Conservation (phyloP, 1,140 invertebrate genomes). For the Ips typographus region DNA sequence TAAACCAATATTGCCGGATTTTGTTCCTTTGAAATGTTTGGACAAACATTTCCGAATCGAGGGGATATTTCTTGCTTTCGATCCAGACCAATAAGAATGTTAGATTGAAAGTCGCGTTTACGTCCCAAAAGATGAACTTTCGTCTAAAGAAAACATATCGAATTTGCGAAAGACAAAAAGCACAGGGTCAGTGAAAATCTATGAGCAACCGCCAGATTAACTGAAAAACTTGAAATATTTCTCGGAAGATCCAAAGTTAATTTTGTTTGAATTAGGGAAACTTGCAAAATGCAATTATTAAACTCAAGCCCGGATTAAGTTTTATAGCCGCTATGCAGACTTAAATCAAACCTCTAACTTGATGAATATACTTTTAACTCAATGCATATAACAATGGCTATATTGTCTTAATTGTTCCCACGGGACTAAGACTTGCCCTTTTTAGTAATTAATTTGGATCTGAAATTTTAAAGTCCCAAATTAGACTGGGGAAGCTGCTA, state of each 20-base stretch:
- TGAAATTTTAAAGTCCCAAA: conserved; percentile 18
- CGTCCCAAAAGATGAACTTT: background rate
- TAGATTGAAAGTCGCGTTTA: conserved; percentile 1
- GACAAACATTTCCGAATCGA: conserved; percentile 6
- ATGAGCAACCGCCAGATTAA: background rate
- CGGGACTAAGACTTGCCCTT: background rate
- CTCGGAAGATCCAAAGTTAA: background rate
- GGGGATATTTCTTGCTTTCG: conserved; percentile 3
- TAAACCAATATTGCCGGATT: conserved; percentile 22
- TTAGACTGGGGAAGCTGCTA: background rate
- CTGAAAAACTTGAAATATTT: background rate
- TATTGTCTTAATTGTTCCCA: conserved; percentile 11
- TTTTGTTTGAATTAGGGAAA: background rate
- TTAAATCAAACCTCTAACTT: no score
- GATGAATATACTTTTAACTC: no score
- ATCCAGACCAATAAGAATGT: background rate
- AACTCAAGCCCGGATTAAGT: background rate
- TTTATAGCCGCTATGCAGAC: background rate
- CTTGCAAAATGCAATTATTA: background rate
- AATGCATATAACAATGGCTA: background rate
- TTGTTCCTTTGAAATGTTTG: conserved; percentile 17
- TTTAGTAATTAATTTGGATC: conserved; percentile 18
- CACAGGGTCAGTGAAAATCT: no score
- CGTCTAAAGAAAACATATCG: background rate
- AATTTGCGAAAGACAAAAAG: no score